Percentiles rank a stretch among this genome's conserved stretches.
Conservation (phyloP, 2,113 vertebrate species). For the Myodes glareolus region DNA sequence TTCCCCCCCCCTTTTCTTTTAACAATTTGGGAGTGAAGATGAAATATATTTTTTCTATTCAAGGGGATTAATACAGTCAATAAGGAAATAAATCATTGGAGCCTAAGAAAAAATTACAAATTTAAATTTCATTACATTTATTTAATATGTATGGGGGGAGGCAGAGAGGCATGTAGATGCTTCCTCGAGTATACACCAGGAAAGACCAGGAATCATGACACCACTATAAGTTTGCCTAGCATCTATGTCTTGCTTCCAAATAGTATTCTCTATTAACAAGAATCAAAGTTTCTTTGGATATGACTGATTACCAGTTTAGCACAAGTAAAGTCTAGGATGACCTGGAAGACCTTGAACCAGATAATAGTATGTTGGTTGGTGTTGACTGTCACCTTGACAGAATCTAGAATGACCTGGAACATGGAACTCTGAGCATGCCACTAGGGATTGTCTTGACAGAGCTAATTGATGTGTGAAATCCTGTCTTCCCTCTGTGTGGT, state of each 20-base stretch:
- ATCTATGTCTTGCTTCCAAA: background rate
- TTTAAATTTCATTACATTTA: background rate
- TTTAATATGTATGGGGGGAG: background rate
- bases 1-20: background rate
- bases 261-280: background rate
- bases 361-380: too few relatives aligned
- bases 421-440: background rate
- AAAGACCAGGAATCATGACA: background rate
- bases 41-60: background rate
- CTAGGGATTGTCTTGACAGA: background rate
- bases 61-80: background rate
- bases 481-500: background rate
- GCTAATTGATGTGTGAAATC: background rate
- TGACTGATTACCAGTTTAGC: background rate
- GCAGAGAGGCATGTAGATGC: background rate
- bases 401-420: background rate
- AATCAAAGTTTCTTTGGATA: background rate
- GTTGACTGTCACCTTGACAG: background rate
- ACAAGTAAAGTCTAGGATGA: background rate
- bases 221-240: background rate
- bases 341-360: background rate
- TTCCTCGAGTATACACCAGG: background rate
- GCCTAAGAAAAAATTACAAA: background rate
- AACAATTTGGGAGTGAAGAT: background rate
- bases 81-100: background rate